These are phyloP conservation scores for Lepidochrysops patricia DNA, from an alignment of 2,888 invertebrate genomes.

Conservation along the genomic window DNA sequence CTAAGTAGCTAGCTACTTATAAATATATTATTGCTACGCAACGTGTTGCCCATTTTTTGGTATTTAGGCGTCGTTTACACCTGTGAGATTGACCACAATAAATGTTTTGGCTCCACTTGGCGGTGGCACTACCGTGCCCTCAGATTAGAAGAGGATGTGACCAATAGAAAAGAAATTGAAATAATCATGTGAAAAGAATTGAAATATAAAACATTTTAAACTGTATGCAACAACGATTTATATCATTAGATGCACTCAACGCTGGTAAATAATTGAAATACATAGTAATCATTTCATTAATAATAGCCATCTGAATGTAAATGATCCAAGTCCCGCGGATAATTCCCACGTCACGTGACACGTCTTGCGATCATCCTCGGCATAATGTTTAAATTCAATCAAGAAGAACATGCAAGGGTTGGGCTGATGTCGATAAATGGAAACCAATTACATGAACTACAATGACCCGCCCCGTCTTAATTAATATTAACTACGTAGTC, in stretches of 20 bases:
- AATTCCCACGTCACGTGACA: background rate
- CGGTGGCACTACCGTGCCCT: too few species aligned
- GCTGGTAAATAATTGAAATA: too few species aligned
- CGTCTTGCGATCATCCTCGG: slow-evolving; percentile 9
- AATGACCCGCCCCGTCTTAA: slow-evolving; percentile 41
- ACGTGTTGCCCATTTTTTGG: too few species aligned
- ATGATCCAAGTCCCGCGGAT: background rate
- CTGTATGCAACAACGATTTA: too few species aligned
- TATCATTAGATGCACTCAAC: too few species aligned
- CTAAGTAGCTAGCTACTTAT: background rate
- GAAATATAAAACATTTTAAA: too few species aligned
- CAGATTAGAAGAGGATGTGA: too few species aligned
- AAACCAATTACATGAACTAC: slow-evolving; percentile 41
- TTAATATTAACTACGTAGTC: slow-evolving; percentile 47
- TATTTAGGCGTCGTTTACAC: background rate
- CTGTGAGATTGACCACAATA: background rate
- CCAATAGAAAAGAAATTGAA: too few species aligned
- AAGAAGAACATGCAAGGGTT: slow-evolving; percentile 27
- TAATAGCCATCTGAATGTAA: background rate
- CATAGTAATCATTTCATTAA: background rate
- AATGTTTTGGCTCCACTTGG: too few species aligned
- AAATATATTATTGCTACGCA: too few species aligned
- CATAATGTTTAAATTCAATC: slow-evolving; percentile 19
- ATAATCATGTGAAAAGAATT: too few species aligned
- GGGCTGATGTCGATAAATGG: slow-evolving; percentile 32